Conservation (phyloP, 2,888 invertebrate species). For the Pristionchus arcanus region DNA sequence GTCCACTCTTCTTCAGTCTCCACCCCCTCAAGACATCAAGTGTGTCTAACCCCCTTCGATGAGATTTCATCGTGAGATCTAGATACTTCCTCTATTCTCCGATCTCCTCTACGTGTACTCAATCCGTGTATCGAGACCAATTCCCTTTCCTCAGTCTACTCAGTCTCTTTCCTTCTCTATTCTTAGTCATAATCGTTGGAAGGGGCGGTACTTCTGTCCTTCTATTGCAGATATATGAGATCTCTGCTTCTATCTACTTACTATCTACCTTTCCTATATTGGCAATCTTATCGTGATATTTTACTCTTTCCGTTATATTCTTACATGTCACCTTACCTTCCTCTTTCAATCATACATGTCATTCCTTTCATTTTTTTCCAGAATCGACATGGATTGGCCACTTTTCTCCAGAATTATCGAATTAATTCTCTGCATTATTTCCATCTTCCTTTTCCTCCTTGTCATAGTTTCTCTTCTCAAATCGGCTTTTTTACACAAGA, state of each 20-base stretch:
- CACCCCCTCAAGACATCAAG: neutral
- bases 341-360: neutral
- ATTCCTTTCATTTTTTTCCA: neutral
- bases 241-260: neutral
- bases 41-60: neutral
- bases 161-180: neutral
- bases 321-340: neutral
- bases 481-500: neutral
- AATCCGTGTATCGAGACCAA: neutral
- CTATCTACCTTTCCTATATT: neutral
- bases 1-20: neutral
- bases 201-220: neutral
- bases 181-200: neutral
- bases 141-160: neutral
- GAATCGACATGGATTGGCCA: neutral
- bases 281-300: neutral
- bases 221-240: neutral
- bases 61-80: neutral
- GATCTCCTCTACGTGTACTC: neutral
- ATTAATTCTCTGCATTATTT: neutral
- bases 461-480: neutral
- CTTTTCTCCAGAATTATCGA: constrained; percentile 13
- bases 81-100: neutral
- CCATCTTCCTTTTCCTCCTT: neutral
- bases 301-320: neutral